These are phyloP conservation scores for Thyatira batis DNA, from an alignment of 2,888 invertebrate species.

Conservation along the genomic window DNA sequence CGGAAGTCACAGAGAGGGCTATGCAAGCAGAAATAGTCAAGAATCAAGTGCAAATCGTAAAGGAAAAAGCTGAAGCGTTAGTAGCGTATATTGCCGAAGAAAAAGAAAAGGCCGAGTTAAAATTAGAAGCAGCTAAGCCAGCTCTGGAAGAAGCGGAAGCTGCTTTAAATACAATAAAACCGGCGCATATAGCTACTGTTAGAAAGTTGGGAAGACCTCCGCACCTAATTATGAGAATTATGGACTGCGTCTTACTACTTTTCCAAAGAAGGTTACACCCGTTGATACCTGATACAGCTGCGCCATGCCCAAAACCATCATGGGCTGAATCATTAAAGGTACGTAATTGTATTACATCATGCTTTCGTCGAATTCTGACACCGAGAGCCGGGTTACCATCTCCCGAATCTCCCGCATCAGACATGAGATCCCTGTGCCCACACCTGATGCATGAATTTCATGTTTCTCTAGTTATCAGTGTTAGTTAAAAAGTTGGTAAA, in stretches of 20 bases:
- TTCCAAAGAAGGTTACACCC: conserved; percentile 95
- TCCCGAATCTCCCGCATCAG: too few relatives aligned
- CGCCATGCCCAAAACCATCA: conserved; percentile 95
- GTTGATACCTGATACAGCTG: conserved; percentile 89
- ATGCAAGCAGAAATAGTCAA: conserved; percentile 98
- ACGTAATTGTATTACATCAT: too few relatives aligned
- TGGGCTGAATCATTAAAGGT: conserved; percentile 98
- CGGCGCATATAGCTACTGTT: conserved; percentile 97
- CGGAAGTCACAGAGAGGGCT: conserved; percentile 95
- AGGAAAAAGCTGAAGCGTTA: conserved; percentile 95
- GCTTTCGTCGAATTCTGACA: too few relatives aligned
- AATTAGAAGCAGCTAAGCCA: conserved; percentile 97
- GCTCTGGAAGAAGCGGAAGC: conserved; percentile 97
- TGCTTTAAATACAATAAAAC: conserved; percentile 97
- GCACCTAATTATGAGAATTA: conserved; percentile 98
- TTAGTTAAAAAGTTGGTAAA: too few relatives aligned
- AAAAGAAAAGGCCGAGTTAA: conserved; percentile 94
- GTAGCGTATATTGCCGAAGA: conserved; percentile 94
- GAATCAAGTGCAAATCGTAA: conserved; percentile 97
- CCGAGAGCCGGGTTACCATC: too few relatives aligned
- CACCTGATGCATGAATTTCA: too few relatives aligned
- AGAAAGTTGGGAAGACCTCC: conserved; percentile 97
- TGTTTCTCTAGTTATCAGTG: too few relatives aligned
- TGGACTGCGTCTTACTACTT: conserved; percentile 97
- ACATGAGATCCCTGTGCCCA: too few relatives aligned